Conservation (phyloP, 2,888 invertebrate genomes). For the Leptinotarsa juncta region DNA sequence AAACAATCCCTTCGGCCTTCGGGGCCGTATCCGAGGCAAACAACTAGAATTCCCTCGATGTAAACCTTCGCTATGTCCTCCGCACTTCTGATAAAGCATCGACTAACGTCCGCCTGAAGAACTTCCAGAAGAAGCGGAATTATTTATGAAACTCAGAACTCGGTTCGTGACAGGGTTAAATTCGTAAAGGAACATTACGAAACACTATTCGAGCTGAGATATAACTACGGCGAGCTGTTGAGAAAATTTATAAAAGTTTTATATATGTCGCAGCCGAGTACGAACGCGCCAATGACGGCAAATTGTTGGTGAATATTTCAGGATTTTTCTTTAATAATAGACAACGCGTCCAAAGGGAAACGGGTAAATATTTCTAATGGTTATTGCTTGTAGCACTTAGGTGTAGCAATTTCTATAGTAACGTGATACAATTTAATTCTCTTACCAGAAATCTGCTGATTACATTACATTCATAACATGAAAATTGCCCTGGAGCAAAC, state of each 20-base stretch:
- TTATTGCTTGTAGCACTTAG: too few relatives aligned
- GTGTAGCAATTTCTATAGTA: too few relatives aligned
- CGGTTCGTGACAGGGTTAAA: slow-evolving; percentile 37
- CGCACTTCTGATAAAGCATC: slow-evolving; percentile 33
- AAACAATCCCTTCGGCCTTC: slow-evolving; percentile 47
- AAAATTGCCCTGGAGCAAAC: slow-evolving; percentile 42
- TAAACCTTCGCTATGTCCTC: slow-evolving; percentile 29
- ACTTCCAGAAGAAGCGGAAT: slow-evolving; percentile 37
- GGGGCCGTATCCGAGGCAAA: slow-evolving; percentile 44
- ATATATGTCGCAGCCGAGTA: slow-evolving; percentile 18
- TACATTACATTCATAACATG: slow-evolving; percentile 35
- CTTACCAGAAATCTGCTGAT: too few relatives aligned
- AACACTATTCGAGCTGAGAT: slow-evolving; percentile 32
- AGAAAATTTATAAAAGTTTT: slow-evolving; percentile 26
- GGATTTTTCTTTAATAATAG: not conserved
- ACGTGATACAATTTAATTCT: too few relatives aligned
- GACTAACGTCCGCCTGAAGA: slow-evolving; percentile 31
- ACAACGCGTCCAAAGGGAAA: not conserved
- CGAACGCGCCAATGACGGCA: slow-evolving; percentile 8
- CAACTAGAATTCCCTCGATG: slow-evolving; percentile 46
- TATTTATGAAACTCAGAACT: slow-evolving; percentile 36
- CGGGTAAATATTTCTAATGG: too few relatives aligned
- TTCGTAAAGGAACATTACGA: slow-evolving; percentile 34
- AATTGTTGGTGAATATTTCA: slow-evolving; percentile 33
- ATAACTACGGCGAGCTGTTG: slow-evolving; percentile 23